Evolutionary conservation across 1,140 invertebrate species (phyloP).

Genomic region (Anastatus disparis): DNA sequence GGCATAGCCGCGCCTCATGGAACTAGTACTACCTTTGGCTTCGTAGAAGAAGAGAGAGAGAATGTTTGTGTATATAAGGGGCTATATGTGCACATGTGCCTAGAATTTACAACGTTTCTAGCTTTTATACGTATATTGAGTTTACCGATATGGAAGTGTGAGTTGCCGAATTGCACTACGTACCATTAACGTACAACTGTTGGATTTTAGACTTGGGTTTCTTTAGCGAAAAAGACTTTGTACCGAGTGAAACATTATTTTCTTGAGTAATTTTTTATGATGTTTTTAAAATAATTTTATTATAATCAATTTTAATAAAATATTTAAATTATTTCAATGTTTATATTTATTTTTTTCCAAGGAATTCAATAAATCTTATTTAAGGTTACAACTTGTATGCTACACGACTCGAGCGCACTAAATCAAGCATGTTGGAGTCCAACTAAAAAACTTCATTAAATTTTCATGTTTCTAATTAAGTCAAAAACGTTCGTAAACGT

Average conservation of each 20-base stretch:
- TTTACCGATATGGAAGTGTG: neutral
- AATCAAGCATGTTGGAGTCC: no score
- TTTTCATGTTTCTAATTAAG: slow-evolving; percentile 7
- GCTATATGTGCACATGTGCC: neutral
- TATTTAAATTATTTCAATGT: no score
- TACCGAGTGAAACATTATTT: slow-evolving; percentile 9
- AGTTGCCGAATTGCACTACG: neutral
- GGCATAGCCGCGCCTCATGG: slow-evolving; percentile 33
- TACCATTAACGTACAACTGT: no score
- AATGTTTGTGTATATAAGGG: no score
- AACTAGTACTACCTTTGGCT: neutral
- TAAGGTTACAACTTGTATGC: no score
- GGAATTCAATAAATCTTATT: no score
- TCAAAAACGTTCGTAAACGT: neutral
- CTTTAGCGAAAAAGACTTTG: neutral
- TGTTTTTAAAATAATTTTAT: no score
- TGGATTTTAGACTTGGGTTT: no score
- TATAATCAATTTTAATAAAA: no score
- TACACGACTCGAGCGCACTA: no score
- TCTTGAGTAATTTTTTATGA: neutral
- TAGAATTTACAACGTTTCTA: slow-evolving; percentile 27
- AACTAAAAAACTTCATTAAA: no score
- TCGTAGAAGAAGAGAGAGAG: neutral
- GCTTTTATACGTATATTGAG: slow-evolving; percentile 21
- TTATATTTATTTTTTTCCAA: no score